Base-by-base conservation (phyloP, 2,113 vertebrate species). In the Archocentrus centrarchus region DNA sequence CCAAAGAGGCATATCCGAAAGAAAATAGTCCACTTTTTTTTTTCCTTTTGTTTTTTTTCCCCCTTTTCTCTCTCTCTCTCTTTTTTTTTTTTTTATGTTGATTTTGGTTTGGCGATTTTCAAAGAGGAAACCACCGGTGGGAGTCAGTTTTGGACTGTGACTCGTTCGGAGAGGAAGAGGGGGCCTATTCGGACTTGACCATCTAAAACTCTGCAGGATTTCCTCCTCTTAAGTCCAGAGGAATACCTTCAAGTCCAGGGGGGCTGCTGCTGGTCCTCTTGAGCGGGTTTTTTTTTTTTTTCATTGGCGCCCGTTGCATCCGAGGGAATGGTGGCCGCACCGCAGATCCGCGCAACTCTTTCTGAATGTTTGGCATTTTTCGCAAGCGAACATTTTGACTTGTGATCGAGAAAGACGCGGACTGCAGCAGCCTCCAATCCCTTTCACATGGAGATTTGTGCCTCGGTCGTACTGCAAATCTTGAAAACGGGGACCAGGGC, bases 371-470 rank as follows among this genome's bases (percentile, higher is more conserved):
- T 84, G 87, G 85, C 77, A 20, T 92, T 90, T 93, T 91, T 92
- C 70, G 80, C 83, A 88, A 80, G 76, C 88, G 77, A 88, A 84
- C 89, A 79, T 89, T 86, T 86, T 92, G 88, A 93, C 86, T 92
- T 90, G 87, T 84, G 89, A 89, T 91, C 87, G 88, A 88, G 73
- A 85, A 81, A 89, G 84, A 91, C 91, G 80, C 82, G 90, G 93
- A 91, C 92, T 93, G 92, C 91, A 91, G 92, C 90, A 92, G 84
- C 90, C 73, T 79, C 83, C 77, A 50, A 78, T 75, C 82, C 84
- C 68, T 82, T 87, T 91, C 92, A 91, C 91, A 93, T 93, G 92
- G 93, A 94, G 84, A 87, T 93, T 82, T 90, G 93, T 64, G 91
- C 82, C 82, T 90, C 92, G 88, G 61, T 85, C 64, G 77, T 44